Evolutionary conservation across 2,888 invertebrate species (phyloP).

Genomic region (Diarsia brunnea): DNA sequence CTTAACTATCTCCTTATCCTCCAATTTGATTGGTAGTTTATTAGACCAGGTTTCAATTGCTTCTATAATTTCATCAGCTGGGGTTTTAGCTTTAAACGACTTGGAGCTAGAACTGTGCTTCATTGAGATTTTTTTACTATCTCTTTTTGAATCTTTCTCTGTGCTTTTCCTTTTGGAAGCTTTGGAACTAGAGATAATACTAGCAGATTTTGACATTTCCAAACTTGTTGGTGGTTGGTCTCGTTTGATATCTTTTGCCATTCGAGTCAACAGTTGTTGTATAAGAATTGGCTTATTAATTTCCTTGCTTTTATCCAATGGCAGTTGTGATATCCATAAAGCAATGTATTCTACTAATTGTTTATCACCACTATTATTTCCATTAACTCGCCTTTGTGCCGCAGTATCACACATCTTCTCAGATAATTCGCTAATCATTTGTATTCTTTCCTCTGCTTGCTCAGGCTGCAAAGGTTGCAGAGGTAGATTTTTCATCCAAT

Average conservation of each 20-base stretch:
- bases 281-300: slow-evolving; percentile 70
- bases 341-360: slow-evolving; percentile 71
- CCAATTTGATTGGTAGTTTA: slow-evolving; percentile 72
- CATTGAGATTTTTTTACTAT: not conserved
- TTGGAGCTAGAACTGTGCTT: not conserved
- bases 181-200: not conserved
- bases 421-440: slow-evolving; percentile 76
- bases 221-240: slow-evolving; percentile 4
- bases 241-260: slow-evolving; percentile 67
- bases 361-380: slow-evolving; percentile 58
- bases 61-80: slow-evolving; percentile 72
- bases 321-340: slow-evolving; percentile 75
- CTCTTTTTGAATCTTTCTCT: not conserved
- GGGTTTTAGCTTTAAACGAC: slow-evolving; percentile 41
- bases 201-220: slow-evolving; percentile 13
- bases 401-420: slow-evolving; percentile 73
- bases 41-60: slow-evolving; percentile 79
- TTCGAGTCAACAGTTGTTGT: slow-evolving; percentile 76
- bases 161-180: not conserved
- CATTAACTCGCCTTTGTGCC: slow-evolving; percentile 50
- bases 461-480: slow-evolving; percentile 67
- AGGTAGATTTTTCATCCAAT: slow-evolving; percentile 81
- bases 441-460: slow-evolving; percentile 63
- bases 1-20: slow-evolving; percentile 62
- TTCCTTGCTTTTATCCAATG: slow-evolving; percentile 71